Conservation (phyloP, 2,797 vertebrate species). For the Rhodeus uyekii region DNA sequence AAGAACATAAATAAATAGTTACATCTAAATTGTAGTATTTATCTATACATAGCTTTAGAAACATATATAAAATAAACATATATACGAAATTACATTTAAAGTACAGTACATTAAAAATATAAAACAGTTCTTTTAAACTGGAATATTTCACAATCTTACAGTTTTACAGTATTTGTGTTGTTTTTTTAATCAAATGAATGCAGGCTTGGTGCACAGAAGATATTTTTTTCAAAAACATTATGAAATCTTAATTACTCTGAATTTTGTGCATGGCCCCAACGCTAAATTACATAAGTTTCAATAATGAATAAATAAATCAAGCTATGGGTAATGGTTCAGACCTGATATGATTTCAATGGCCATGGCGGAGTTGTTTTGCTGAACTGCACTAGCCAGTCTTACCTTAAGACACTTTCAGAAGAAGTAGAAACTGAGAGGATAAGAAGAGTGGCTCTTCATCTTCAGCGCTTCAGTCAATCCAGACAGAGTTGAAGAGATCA, state of each 20-base stretch:
- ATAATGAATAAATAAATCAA: background rate
- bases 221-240: too few relatives aligned
- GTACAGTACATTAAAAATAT: too few relatives aligned
- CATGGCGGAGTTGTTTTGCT: background rate
- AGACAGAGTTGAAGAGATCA: slow-evolving; percentile 73
- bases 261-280: too few relatives aligned
- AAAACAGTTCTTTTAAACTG: too few relatives aligned
- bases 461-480: slow-evolving; percentile 66
- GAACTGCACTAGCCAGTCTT: background rate
- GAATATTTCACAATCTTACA: background rate
- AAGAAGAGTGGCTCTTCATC: slow-evolving; percentile 47
- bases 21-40: background rate
- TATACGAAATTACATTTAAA: too few relatives aligned
- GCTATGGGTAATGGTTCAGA: background rate
- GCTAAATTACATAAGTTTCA: too few relatives aligned
- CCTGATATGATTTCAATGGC: background rate
- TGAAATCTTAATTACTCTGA: too few relatives aligned
- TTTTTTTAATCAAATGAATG: too few relatives aligned
- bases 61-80: background rate
- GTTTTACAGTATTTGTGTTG: too few relatives aligned
- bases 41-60: background rate
- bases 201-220: too few relatives aligned
- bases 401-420: slow-evolving; percentile 15
- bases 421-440: slow-evolving; percentile 21
- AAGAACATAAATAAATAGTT: background rate